Evolutionary conservation across 2,888 invertebrate species (phyloP), one percentile per base, ranked within the genome.

Genomic region (Ceraclea dissimilis): DNA sequence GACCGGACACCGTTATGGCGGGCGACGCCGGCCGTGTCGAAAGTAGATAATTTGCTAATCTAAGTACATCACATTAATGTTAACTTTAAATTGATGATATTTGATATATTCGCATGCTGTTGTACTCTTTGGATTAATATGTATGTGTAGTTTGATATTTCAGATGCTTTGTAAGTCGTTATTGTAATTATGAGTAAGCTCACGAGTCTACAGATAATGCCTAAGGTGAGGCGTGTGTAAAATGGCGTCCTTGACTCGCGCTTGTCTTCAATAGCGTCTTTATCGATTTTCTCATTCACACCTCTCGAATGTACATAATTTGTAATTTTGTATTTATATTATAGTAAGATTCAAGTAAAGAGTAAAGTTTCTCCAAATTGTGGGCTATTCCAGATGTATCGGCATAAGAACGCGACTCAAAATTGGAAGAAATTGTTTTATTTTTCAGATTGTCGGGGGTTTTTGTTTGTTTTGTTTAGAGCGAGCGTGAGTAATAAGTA

Each of bases 161-260:
- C 59, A 59, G 59, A 59, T 59, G 59, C 56, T 59, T 56, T 34
- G 48, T 57, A 22, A 34, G 47, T 50, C 69, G 70, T 67, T 71
- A 69, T 67, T 67, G 68, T 66, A 65, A 67, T 68, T 66, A 63
- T 62, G 5, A n/a, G 16, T 39, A n/a, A 31, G 8, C 26, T 26
- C 4, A 67, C 69, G 69, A 70, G 61, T 69, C 68, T 68, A 66
- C 31, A 11, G 6, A 31, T 31, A 31, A 39, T 8, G 39, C 26
- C 26, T 39, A 39, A 39, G 39, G 39, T 39, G 57, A 56, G 56
- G 58, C 66, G 69, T 68, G 67, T 66, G 65, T 73, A 76, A 76
- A 77, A 76, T 76, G 77, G 77, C 77, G 77, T 73, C 76, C 64
- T 64, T 69, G 68, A 52, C 52, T 54, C 58, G 49, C 52, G 51